Conservation (phyloP, 2,797 vertebrate species). For the Leuciscus waleckii region DNA sequence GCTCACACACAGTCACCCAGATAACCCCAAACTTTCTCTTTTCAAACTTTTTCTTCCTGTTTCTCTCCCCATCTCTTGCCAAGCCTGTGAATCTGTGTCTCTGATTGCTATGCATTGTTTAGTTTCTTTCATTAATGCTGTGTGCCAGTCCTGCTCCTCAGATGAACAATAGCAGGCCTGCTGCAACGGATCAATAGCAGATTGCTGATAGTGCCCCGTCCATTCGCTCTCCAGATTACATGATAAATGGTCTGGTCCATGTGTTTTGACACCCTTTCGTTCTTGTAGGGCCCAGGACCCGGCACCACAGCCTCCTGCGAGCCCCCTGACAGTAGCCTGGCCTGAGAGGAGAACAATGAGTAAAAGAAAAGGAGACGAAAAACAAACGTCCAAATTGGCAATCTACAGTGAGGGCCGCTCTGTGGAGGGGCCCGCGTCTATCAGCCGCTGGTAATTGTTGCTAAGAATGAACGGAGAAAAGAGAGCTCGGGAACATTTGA, state of each 20-base stretch:
- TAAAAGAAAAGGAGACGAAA: slow-evolving; percentile 64
- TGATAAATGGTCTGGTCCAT: slow-evolving; percentile 96
- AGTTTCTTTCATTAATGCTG: slow-evolving; percentile 96
- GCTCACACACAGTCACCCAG: slow-evolving; percentile 38
- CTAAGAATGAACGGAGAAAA: slow-evolving; percentile 47
- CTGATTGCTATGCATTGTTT: slow-evolving; percentile 95
- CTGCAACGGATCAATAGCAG: slow-evolving; percentile 95
- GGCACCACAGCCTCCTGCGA: slow-evolving; percentile 51
- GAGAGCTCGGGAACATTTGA: slow-evolving; percentile 24
- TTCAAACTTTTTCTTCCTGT: slow-evolving; percentile 66
- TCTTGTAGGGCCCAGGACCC: slow-evolving; percentile 62
- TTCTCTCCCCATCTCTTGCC: slow-evolving; percentile 51
- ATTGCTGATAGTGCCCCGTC: slow-evolving; percentile 98
- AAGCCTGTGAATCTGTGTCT: slow-evolving; percentile 71
- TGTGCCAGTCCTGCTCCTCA: slow-evolving; percentile 88
- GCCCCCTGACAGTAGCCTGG: slow-evolving; percentile 62
- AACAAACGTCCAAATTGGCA: slow-evolving; percentile 75
- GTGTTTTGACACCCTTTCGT: slow-evolving; percentile 86
- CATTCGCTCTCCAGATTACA: slow-evolving; percentile 94
- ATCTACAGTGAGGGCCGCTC: slow-evolving; percentile 67
- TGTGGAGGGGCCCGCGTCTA: slow-evolving; percentile 50
- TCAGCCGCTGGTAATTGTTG: slow-evolving; percentile 60
- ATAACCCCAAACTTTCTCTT: slow-evolving; percentile 58
- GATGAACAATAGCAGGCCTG: slow-evolving; percentile 95
- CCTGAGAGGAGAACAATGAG: slow-evolving; percentile 68